Conservation (phyloP, 2,888 invertebrate species). For the Chymomyza fuscimana region DNA sequence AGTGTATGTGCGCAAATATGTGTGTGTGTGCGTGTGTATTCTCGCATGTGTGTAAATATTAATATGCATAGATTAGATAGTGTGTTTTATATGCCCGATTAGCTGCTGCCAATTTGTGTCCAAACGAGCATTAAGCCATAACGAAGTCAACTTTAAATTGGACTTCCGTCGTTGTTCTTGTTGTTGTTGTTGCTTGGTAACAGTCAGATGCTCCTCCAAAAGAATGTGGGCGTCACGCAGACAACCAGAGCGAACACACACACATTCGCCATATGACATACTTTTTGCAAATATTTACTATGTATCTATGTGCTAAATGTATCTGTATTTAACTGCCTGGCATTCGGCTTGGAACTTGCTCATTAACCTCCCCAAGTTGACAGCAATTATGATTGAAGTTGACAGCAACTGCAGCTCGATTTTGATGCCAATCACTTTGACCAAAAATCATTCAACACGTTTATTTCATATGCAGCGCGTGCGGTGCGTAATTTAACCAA, state of each 20-base stretch:
- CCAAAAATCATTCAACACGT: conserved; percentile 9
- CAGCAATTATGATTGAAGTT: conserved; percentile 19
- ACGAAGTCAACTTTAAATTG: conserved; percentile 42
- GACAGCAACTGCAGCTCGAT: conserved; percentile 4
- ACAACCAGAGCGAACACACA: not conserved
- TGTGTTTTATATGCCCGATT: conserved; percentile 51
- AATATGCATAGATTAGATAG: conserved; percentile 34
- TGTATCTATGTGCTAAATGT: too few species aligned
- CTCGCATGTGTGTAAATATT: conserved; percentile 1
- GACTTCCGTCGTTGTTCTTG: conserved; percentile 32
- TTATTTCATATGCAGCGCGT: conserved; percentile 40
- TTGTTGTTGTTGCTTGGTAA: conserved; percentile 25
- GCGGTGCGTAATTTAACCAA: conserved; percentile 57
- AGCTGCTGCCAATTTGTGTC: conserved; percentile 49
- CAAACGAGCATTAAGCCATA: conserved; percentile 46
- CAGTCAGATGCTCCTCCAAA: not conserved
- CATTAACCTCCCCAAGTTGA: not conserved
- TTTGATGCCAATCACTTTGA: conserved; percentile 1
- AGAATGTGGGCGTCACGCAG: not conserved
- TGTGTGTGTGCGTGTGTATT: not conserved
- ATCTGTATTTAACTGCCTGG: conserved; percentile 5
- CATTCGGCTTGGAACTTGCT: not conserved
- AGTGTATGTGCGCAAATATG: not conserved
- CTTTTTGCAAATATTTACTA: not conserved
- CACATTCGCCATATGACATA: conserved; percentile 27